phyloP scores from a whole-genome alignment of 2,888 invertebrate genomes.

The Heliconius cydno region DNA sequence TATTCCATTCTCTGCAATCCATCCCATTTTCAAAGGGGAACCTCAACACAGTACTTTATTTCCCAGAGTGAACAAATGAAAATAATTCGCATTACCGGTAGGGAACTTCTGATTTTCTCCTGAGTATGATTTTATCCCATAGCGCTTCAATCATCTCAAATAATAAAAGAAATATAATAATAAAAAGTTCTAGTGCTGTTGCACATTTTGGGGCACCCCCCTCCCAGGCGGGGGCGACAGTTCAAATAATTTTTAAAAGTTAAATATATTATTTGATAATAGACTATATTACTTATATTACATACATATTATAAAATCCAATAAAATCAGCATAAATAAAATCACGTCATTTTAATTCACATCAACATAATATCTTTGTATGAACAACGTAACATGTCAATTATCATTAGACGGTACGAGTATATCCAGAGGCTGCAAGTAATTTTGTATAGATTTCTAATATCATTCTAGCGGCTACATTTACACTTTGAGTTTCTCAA shows the following conservation, averaged over 20 bases:
- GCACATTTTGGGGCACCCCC: too few species aligned
- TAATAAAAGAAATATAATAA: too few species aligned
- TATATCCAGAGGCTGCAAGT: slow-evolving; percentile 29
- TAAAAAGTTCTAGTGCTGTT: too few species aligned
- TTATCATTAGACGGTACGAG: slow-evolving; percentile 16
- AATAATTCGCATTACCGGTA: neutral
- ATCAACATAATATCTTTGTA: slow-evolving; percentile 3
- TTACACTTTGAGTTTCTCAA: slow-evolving; percentile 21
- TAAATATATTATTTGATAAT: neutral
- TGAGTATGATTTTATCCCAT: too few species aligned
- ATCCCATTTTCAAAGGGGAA: neutral
- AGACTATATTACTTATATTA: neutral
- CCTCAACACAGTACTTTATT: neutral
- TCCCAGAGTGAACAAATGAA: neutral
- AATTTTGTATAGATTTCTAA: slow-evolving; percentile 38
- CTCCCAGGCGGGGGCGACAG: too few species aligned
- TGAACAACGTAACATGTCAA: slow-evolving; percentile 18
- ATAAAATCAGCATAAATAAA: neutral
- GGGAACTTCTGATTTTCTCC: too few species aligned
- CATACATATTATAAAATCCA: neutral
- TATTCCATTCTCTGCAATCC: neutral
- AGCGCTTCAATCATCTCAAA: neutral
- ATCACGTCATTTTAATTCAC: slow-evolving; percentile 12
- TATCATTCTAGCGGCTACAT: slow-evolving; percentile 34
- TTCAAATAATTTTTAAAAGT: neutral